Evolutionary conservation across 2,888 invertebrate species (phyloP).

Genomic region (Parnassius apollo): DNA sequence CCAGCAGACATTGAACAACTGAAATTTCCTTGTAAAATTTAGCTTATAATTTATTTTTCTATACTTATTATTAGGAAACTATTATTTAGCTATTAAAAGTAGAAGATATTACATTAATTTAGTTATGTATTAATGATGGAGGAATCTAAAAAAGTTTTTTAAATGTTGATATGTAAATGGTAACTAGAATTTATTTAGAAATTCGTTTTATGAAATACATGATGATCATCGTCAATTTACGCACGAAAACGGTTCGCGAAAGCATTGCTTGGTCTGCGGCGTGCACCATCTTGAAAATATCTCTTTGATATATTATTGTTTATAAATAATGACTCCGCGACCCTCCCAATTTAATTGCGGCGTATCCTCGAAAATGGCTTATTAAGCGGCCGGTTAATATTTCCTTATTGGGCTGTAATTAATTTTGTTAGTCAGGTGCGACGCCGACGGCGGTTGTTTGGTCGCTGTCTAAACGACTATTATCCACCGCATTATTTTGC

Average conservation of each 20-base stretch:
- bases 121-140: too few species aligned
- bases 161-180: too few species aligned
- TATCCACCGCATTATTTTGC: conserved; percentile 75
- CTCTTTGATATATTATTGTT: conserved; percentile 80
- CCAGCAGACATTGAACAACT: conserved; percentile 49
- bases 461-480: conserved; percentile 60
- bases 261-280: conserved; percentile 60
- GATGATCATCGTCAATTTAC: conserved; percentile 30
- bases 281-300: conserved; percentile 77
- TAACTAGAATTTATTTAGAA: too few species aligned
- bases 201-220: too few species aligned
- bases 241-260: conserved; percentile 38
- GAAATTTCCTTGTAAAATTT: conserved; percentile 59
- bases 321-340: conserved; percentile 75
- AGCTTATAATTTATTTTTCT: conserved; percentile 27
- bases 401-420: conserved; percentile 78
- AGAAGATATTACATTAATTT: conserved; percentile 27
- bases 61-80: conserved; percentile 13
- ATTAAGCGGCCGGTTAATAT: conserved; percentile 80
- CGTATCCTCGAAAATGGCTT: conserved; percentile 75
- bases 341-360: conserved; percentile 80
- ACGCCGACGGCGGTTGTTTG: conserved; percentile 59
- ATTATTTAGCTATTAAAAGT: conserved; percentile 32
- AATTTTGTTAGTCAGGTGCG: conserved; percentile 79
- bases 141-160: too few species aligned